Percentiles rank a stretch among this genome's conserved stretches.
Conservation (phyloP, 2,113 vertebrate genomes). For the Sakesphorus luctuosus region DNA sequence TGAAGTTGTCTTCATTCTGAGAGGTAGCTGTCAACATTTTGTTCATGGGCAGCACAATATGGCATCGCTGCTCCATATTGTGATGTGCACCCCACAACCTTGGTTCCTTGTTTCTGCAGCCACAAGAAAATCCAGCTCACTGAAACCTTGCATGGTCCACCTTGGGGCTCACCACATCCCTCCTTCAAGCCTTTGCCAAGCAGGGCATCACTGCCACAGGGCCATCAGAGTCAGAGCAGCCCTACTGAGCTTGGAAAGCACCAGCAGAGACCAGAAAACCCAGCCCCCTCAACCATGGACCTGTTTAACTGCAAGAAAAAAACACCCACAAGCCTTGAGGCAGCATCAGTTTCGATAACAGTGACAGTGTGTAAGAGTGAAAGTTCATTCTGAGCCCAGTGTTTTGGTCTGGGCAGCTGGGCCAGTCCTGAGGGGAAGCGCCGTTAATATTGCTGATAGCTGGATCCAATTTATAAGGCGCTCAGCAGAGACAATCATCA, state of each 20-base stretch:
- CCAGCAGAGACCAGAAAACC: background rate
- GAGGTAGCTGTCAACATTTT: background rate
- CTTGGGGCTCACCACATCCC: background rate
- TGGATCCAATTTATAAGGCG: slow-evolving; percentile 73
- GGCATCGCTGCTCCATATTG: rapidly evolving
- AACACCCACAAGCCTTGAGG: background rate
- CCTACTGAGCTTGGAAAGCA: background rate
- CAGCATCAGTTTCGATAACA: background rate
- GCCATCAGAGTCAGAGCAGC: rapidly evolving
- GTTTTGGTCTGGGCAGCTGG: slow-evolving; percentile 46
- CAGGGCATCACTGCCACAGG: background rate
- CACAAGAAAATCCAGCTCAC: background rate
- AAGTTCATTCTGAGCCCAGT: slow-evolving; percentile 37
- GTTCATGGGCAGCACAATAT: rapidly evolving
- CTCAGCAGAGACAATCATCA: slow-evolving; percentile 69
- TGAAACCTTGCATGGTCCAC: background rate
- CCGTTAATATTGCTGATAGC: slow-evolving; percentile 61
- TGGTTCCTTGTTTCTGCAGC: background rate
- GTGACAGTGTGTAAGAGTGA: background rate
- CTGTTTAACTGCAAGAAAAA: background rate
- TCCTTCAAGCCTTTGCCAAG: background rate
- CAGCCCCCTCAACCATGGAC: background rate
- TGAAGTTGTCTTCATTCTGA: background rate
- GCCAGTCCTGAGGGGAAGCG: background rate
- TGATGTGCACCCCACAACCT: background rate